Evolutionary conservation across 92 coral and sea anemone genomes (phyloP), one percentile per base, ranked within the genome.

Genomic region (Palythoa grandiflora): DNA sequence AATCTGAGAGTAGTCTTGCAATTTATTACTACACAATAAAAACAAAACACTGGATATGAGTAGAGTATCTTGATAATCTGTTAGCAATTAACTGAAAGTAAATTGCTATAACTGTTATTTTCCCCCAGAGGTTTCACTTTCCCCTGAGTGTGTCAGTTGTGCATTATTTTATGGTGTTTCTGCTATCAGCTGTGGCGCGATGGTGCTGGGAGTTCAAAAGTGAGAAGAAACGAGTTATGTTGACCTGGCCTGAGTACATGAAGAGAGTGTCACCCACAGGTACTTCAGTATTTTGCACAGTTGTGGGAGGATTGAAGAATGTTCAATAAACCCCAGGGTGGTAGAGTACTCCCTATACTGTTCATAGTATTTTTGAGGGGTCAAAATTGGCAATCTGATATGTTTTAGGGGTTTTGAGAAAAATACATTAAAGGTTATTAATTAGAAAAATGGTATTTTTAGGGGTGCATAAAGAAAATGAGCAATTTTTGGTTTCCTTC

Each of bases 261-360:
- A 95, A 90, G 81, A 95, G 96, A 91, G 98, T 97, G 3, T 40
- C 91, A 15, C 98, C 99, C 61, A 92, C 98, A 85, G 99, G 99
- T 97, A 63, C 20, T 63, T 63, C 6, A 19, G 4, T 5, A 6
- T 59, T 28, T 28, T 28, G 28, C 28, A 0, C 28, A 28, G 28
- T 28, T 28, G 28, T 28, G 0, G 0, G 28, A 28, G 28, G 28
- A 28, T 28, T 28, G 28, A 28, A 28, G 28, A 28, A 28, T 28
- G 28, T 28, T 28, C 28, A 28, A 28, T 28, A 28, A 28, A 28
- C 28, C 28, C 28, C 28, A 28, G 28, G 28, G 28, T 28, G 28
- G 28, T 28, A 28, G 28, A 28, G 28, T 28, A 28, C 28, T 28
- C 28, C 28, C 28, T 28, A 28, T 28, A 28, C 28, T 28, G 28